Evolutionary conservation across 1,140 invertebrate genomes (phyloP).

Genomic region (Lasioglossum albipes): DNA sequence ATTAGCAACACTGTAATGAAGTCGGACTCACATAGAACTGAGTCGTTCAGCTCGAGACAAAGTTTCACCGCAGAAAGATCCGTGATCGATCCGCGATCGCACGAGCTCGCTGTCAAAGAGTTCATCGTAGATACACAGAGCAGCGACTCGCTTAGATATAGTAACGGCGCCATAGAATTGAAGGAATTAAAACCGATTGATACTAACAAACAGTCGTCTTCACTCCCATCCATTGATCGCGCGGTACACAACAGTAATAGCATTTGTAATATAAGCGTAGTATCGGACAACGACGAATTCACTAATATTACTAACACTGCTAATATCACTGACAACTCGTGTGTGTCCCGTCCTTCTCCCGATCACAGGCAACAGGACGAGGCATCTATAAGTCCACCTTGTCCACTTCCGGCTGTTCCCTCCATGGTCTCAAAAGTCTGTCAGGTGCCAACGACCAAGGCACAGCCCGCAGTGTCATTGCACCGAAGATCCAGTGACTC

Average conservation of each 20-base stretch:
- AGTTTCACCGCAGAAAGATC: constrained; percentile 29
- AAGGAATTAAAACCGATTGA: constrained; percentile 29
- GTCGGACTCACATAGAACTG: constrained; percentile 20
- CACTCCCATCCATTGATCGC: constrained; percentile 23
- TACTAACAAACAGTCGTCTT: constrained; percentile 27
- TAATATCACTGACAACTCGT: constrained; percentile 78
- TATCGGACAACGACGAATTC: constrained; percentile 43
- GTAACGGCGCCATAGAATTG: constrained; percentile 20
- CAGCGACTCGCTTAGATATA: constrained; percentile 18
- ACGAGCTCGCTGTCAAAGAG: constrained; percentile 13
- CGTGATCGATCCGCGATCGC: not conserved
- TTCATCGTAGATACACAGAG: constrained; percentile 25
- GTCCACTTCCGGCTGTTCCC: constrained; percentile 56
- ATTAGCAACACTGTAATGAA: constrained; percentile 10
- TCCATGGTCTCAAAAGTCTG: constrained; percentile 67
- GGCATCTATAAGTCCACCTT: constrained; percentile 61
- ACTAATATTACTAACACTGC: constrained; percentile 71
- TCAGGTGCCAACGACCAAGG: constrained; percentile 81
- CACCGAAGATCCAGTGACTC: constrained; percentile 94
- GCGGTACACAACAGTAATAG: constrained; percentile 59
- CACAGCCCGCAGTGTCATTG: constrained; percentile 78
- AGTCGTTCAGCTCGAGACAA: not conserved
- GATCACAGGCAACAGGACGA: constrained; percentile 74
- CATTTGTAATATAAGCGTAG: constrained; percentile 57
- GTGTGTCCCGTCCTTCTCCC: constrained; percentile 76